These are phyloP conservation scores for Hypsopygia costalis DNA, from an alignment of 2,888 invertebrate genomes.

Conservation along the genomic window DNA sequence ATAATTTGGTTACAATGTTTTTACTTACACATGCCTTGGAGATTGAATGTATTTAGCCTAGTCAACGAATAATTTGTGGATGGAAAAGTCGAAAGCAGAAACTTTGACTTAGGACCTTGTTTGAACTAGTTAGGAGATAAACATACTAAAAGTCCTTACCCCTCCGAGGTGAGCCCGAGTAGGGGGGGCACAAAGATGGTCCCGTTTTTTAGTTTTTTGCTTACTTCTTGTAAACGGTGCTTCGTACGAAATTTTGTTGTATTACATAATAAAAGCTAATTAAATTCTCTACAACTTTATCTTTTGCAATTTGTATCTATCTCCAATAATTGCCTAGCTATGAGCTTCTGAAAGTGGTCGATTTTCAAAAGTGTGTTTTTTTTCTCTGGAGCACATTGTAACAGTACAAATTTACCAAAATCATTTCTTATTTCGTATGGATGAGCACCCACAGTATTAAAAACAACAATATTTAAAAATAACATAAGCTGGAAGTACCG, in stretches of 20 bases:
- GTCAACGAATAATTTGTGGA: background rate
- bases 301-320: background rate
- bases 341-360: background rate
- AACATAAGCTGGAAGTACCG: too few relatives aligned
- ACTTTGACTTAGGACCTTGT: background rate
- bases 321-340: background rate
- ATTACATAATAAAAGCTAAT: background rate
- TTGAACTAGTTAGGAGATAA: slow-evolving; percentile 1
- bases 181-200: background rate
- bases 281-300: slow-evolving; percentile 6
- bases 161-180: background rate
- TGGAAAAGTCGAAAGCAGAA: background rate
- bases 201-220: background rate
- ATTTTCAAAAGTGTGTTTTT: too few relatives aligned
- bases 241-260: background rate
- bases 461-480: too few relatives aligned
- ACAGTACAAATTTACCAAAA: too few relatives aligned
- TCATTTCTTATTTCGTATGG: too few relatives aligned
- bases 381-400: too few relatives aligned
- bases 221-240: background rate
- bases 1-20: too few relatives aligned
- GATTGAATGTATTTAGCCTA: too few relatives aligned
- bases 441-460: too few relatives aligned
- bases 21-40: too few relatives aligned
- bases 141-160: background rate